phyloP scores from a whole-genome alignment of 2,888 invertebrate genomes.

The Leptinotarsa rubiginosa region DNA sequence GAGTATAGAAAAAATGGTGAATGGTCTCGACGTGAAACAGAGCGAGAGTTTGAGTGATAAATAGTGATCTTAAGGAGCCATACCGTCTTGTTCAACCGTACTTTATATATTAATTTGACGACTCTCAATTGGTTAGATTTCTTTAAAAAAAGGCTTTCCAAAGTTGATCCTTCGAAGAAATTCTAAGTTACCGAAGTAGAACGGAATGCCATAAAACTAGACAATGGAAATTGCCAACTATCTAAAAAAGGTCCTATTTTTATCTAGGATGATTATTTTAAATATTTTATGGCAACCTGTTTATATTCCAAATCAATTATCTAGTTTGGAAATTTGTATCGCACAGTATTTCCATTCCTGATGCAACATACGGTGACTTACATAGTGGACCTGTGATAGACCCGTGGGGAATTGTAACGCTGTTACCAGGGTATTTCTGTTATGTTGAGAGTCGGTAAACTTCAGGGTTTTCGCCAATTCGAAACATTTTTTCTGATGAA shows the following conservation, averaged over 20 bases:
- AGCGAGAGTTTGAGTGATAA: constrained; percentile 62
- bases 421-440: constrained; percentile 26
- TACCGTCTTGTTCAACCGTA: constrained; percentile 45
- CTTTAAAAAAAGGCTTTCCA: neutral
- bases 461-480: constrained; percentile 23
- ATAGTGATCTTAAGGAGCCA: constrained; percentile 52
- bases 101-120: constrained; percentile 32
- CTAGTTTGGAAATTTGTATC: neutral
- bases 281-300: neutral
- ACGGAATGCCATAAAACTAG: neutral
- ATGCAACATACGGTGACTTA: constrained; percentile 23
- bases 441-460: constrained; percentile 15
- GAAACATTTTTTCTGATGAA: neutral
- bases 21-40: constrained; percentile 90
- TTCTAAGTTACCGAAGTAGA: neutral
- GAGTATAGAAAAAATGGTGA: constrained; percentile 97
- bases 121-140: neutral
- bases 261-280: neutral
- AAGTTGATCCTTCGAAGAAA: neutral
- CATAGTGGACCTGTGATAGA: constrained; percentile 49
- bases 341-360: neutral
- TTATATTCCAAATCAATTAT: neutral
- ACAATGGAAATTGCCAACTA: no score
- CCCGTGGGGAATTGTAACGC: constrained; percentile 38
- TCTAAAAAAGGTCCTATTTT: no score